Conservation (phyloP, 2,888 invertebrate species). For the Xestobium rufovillosum region DNA sequence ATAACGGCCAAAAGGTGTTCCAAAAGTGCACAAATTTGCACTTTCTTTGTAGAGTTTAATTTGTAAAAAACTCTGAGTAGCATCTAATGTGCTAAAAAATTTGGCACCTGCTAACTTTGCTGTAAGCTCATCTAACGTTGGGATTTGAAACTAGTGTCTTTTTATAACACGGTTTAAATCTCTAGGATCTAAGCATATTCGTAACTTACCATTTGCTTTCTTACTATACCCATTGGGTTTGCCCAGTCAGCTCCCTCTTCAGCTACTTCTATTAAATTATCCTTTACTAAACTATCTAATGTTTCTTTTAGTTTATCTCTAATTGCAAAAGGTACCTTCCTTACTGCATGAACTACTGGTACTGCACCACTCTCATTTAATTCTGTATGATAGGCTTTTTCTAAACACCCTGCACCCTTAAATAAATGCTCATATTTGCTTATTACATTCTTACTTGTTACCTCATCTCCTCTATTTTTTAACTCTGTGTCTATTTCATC, state of each 20-base stretch:
- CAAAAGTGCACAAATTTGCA: conserved; percentile 18
- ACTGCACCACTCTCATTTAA: conserved; percentile 18
- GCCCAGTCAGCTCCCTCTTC: conserved; percentile 19
- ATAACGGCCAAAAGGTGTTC: conserved; percentile 20
- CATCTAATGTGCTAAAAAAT: conserved; percentile 17
- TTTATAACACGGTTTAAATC: conserved; percentile 16
- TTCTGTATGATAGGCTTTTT: conserved; percentile 19
- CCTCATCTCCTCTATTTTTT: conserved; percentile 4
- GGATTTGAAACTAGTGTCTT: conserved; percentile 16
- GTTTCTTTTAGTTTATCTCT: conserved; percentile 14
- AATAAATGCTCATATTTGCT: no score
- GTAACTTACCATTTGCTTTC: conserved; percentile 11
- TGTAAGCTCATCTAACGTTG: conserved; percentile 18
- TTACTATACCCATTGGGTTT: conserved; percentile 16
- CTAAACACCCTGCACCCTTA: conserved; percentile 20
- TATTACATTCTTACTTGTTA: conserved; percentile 18
- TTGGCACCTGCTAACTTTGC: conserved; percentile 16
- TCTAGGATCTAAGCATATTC: conserved; percentile 20
- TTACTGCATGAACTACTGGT: conserved; percentile 12
- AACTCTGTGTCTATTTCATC: conserved; percentile 10
- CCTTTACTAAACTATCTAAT: conserved; percentile 11
- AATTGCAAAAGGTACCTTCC: conserved; percentile 19
- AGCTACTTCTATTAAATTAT: no score
- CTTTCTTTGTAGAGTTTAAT: conserved; percentile 16
- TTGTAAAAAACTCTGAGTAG: conserved; percentile 16